Conservation (phyloP, 1,140 invertebrate species). For the Panagrolaimus sp. region DNA sequence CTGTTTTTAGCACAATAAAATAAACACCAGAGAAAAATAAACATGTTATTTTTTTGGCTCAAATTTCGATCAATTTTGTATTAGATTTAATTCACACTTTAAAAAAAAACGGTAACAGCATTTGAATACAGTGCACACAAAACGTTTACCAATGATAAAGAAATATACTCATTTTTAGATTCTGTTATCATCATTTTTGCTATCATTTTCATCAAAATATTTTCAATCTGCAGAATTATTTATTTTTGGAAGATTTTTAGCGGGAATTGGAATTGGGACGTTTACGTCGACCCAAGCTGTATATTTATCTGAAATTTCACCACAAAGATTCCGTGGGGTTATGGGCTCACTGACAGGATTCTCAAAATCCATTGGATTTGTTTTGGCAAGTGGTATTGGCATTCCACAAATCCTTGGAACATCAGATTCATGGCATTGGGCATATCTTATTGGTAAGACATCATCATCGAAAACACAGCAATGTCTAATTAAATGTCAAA, state of each 20-base stretch:
- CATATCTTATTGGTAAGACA: conserved; percentile 26
- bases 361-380: conserved; percentile 33
- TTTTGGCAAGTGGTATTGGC: conserved; percentile 30
- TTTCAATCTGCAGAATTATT: conserved; percentile 24
- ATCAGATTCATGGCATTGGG: conserved; percentile 28
- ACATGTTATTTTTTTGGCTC: too few relatives aligned
- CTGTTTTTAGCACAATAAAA: too few relatives aligned
- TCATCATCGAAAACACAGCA: not conserved
- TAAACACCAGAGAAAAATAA: too few relatives aligned
- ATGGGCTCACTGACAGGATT: conserved; percentile 38
- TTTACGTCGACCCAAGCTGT: conserved; percentile 30
- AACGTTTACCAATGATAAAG: too few relatives aligned
- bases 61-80: too few relatives aligned
- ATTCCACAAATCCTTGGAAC: conserved; percentile 32
- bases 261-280: conserved; percentile 31
- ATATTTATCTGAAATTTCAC: conserved; percentile 32
- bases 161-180: not conserved
- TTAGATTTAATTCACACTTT: too few relatives aligned
- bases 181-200: conserved; percentile 3
- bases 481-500: not conserved
- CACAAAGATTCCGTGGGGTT: conserved; percentile 31
- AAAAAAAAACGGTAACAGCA: too few relatives aligned
- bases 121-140: too few relatives aligned
- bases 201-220: not conserved
- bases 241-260: conserved; percentile 29